Percentiles rank a stretch among this genome's conserved stretches.
These are phyloP conservation scores for Argyrosomus regius DNA, from an alignment of 2,797 vertebrate genomes.

Conservation along the genomic window DNA sequence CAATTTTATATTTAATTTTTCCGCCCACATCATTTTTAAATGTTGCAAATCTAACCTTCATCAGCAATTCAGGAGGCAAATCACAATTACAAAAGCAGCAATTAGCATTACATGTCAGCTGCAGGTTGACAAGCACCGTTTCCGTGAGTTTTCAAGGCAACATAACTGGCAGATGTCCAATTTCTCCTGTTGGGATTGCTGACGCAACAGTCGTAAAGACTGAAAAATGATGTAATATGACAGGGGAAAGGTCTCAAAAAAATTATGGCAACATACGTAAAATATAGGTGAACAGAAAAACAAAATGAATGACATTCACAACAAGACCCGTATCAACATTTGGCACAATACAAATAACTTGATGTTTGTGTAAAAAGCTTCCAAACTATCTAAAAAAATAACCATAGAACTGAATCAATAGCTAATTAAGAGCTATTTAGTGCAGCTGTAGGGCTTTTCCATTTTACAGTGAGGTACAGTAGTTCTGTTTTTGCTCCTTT, in stretches of 20 bases:
- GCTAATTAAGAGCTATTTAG: neutral
- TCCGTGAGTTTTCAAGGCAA: constrained; percentile 2
- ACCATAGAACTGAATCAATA: neutral
- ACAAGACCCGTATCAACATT: neutral
- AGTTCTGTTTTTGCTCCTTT: neutral
- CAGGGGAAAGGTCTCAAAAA: neutral
- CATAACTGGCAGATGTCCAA: neutral
- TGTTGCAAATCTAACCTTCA: constrained; percentile 14
- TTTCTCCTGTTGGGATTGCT: neutral
- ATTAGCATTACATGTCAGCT: constrained; percentile 1
- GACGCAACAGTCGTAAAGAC: neutral
- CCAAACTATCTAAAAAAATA: neutral
- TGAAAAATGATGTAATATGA: neutral
- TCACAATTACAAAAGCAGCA: constrained; percentile 3
- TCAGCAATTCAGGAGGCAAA: neutral
- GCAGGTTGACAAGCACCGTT: neutral
- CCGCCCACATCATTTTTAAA: constrained; percentile 18
- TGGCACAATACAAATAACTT: neutral
- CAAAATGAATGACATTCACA: neutral
- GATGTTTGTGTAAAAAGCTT: neutral
- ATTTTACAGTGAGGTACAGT: neutral
- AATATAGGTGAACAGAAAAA: neutral
- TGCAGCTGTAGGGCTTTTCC: neutral
- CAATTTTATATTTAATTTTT: neutral
- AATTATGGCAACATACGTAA: neutral